A percentile compares a stretch with the other conserved stretches of the same genome.
Evolutionary conservation across 1,140 invertebrate species (phyloP).

Genomic region (Triops cancriformis): DNA sequence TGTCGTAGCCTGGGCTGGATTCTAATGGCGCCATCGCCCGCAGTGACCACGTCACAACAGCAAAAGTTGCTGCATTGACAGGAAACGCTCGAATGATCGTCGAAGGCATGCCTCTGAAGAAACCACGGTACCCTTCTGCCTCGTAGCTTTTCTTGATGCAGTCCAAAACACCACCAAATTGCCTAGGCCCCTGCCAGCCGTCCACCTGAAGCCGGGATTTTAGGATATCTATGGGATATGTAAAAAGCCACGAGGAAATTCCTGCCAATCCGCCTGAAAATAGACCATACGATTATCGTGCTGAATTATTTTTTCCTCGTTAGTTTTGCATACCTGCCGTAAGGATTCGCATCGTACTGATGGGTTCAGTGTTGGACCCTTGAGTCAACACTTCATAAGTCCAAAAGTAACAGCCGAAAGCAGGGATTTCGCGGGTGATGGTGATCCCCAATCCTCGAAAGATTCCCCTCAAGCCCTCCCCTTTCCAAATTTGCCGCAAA

Average conservation of each 20-base stretch:
- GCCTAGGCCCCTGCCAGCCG: constrained; percentile 33
- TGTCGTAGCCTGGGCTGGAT: constrained; percentile 2
- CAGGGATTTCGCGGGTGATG: constrained; percentile 53
- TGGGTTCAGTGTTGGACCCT: constrained; percentile 20
- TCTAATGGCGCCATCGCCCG: constrained; percentile 33
- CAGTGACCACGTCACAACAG: constrained; percentile 68
- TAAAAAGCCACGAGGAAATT: constrained; percentile 70
- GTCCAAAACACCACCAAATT: constrained; percentile 58
- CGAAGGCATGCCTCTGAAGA: constrained; percentile 62
- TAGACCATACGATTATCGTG: neutral
- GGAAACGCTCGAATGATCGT: constrained; percentile 78
- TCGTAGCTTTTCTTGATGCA: constrained; percentile 59
- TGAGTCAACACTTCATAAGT: constrained; percentile 59
- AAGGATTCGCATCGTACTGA: constrained; percentile 51
- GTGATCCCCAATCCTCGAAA: constrained; percentile 69
- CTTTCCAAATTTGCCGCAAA: constrained; percentile 50
- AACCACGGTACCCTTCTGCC: constrained; percentile 56
- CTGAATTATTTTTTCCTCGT: neutral
- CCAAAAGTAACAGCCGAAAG: constrained; percentile 58
- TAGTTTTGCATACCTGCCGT: constrained; percentile 47
- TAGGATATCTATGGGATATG: constrained; percentile 81
- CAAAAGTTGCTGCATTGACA: constrained; percentile 83
- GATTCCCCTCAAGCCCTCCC: constrained; percentile 55
- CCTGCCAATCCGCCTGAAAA: constrained; percentile 61
- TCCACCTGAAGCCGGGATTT: constrained; percentile 70